Base-by-base conservation (phyloP, 30 jellyfish, hydroid and myxozoan genomes). In the Aurelia aurita region DNA sequence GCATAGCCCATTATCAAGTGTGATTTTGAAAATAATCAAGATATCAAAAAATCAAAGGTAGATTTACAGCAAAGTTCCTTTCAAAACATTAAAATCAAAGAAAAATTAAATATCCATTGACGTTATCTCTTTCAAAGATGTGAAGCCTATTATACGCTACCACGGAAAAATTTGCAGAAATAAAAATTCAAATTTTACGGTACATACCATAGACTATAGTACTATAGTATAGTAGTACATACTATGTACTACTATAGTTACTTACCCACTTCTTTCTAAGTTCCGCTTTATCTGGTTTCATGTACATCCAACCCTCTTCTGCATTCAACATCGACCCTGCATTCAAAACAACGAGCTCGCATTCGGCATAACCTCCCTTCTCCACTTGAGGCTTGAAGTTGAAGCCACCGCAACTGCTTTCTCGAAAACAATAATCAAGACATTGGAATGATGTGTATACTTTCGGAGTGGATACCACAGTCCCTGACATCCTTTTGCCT, bases 371-470 rank as follows among this genome's bases (percentile, higher is more conserved):
- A 11, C 28, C 15, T 18, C 9, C 34, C 16, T 43, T 13, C n/a
- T 4, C 2, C 1, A n/a, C 35, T 2, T 15, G 39, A 3, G 12
- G 15, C 25, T 43, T 25, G 22, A 73, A 73, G 26, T 74, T 74
- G 75, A 74, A 35, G 2, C 74, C 86, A 16, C 54, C 43, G 71
- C 86, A 74, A n/a, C 58, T 20, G 29, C 35, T 34, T 8, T 43
- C 18, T 4, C 86, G 74, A 16, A 74, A 74, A 35, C 86, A 74
- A 1, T 11, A 5, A 25, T 74, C 86, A 10, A 53, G 61, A 35
- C 86, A 74, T 18, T 74, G 86, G 44, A 74, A 74, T 3, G 74
- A 58, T 2, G 60, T 74, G 35, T 57, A 29, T 7, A 55, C 67
- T 3, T 3, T 18, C 13, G 16, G 28, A 28, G 62, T 74, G 16